Conservation (phyloP, 2,113 vertebrate species). For the Phodopus roborovskii region DNA sequence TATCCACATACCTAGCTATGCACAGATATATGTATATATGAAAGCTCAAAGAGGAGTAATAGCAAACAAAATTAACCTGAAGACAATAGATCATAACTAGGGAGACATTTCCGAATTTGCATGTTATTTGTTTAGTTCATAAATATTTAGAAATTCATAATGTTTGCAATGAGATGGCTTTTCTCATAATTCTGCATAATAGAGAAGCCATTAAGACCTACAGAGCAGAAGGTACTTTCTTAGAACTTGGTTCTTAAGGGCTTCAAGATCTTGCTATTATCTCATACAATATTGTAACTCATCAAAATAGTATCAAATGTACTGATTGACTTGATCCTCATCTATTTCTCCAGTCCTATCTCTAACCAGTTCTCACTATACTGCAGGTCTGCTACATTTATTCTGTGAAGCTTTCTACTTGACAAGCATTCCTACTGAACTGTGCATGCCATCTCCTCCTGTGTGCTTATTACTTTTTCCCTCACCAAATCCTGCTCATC, state of each 20-base stretch:
- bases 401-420: neutral
- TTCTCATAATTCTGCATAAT: neutral
- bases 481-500: neutral
- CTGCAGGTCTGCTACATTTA: neutral
- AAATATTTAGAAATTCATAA: conserved; percentile 7
- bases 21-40: neutral
- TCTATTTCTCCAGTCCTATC: neutral
- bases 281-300: neutral
- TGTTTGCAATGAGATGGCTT: neutral
- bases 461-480: neutral
- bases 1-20: neutral
- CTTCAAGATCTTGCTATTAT: neutral
- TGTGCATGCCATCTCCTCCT: neutral
- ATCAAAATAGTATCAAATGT: neutral
- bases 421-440: neutral
- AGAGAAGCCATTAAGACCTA: neutral
- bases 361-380: neutral
- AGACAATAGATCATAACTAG: neutral
- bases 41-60: neutral
- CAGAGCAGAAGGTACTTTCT: neutral
- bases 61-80: neutral
- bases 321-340: neutral
- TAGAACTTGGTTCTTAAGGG: neutral
- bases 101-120: neutral
- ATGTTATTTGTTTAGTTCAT: neutral